Evolutionary conservation across 1,140 invertebrate species (phyloP), one percentile per base, ranked within the genome.

Genomic region (Caenorhabditis latens): DNA sequence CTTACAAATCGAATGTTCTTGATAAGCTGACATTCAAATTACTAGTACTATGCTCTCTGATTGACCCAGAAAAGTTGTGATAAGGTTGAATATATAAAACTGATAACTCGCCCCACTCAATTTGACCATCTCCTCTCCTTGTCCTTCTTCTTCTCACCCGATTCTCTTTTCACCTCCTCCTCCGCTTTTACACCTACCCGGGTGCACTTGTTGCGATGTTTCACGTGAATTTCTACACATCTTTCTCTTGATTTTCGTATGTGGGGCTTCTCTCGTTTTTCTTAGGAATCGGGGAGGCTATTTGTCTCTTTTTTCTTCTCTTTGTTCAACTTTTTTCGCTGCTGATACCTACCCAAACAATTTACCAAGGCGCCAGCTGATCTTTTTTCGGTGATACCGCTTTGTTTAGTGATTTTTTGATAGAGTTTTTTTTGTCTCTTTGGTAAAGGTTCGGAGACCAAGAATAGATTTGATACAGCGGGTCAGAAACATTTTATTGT

Each of bases 291-390:
- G 24, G 11, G 61, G 5, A 11, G 24, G 65, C 16, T 71, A 42
- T 71, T 71, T 71, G 65, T 71, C 43, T 48, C 65, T 21, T n/a
- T 71, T 48, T 71, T 63, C 24, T n/a, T 63, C 24, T 63, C n/a
- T 71, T 24, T 71, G 21, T 21, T 71, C 24, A 24, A 71, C 21
- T 14, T 71, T 71, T 71, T 71, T 48, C 11, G 63, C 63, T 40
- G 63, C 40, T n/a, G 9, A 16, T 11, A 11, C 13, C 65, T 48
- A 43, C 65, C 65, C 63, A 67, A 67, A 67, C 40, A 67, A 9
- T 67, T 67, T 40, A 43, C 11, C 8, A 48, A 16, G 43, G 40
- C 40, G 65, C 65, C 65, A 71, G 65, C 65, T 71, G 65, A 71
- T 71, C 42, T 46, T 63, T 63, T 63, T 63, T 63, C 61, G 61